Base-by-base conservation (phyloP, 2,113 vertebrate species). In the Rhinichthys klamathensis region DNA sequence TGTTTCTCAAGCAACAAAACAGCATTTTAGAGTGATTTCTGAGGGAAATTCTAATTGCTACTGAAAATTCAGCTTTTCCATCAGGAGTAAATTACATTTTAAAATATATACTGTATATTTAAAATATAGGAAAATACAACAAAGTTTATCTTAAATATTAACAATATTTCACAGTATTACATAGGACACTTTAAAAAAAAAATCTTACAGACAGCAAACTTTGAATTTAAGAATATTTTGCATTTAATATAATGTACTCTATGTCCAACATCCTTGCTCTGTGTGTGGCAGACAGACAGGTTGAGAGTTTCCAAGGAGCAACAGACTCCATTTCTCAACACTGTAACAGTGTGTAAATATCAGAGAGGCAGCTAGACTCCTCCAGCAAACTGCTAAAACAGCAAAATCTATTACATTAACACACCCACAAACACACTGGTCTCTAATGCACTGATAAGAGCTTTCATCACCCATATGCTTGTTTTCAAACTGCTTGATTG, bases 301-400 rank as follows among this genome's bases (percentile, higher is more conserved):
- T 25, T 73, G 41, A 74, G 69, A 41, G 21, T 60, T 72, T 25
- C 44, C 76, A 54, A 83, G 51, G 63, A 83, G 12, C 63, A 76
- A 51, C 70, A 84, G 54, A 60, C n/a, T 63, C 44, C 58, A 63
- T 85, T 25, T 79, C 46, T 85, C 46, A 78, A 56, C 41, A 69
- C 63, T 38, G 27, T 78, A 87, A 74, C 78, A 41, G 75, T 80
- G 38, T 80, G 54, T 74, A 80, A 54, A 46, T 63, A 79, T 76
- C 80, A 72, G 54, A 72, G 23, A 60, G 30, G 67, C 58, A 79
- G n/a, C n/a, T 30, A 58, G 15, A 76, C 51, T 46, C 41, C n/a
- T 63, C 8, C 30, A 54, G 54, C 54, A 32, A 80, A 78, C 41
- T 44, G 75, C 91, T 93, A 91, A 92, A 94, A 91, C 90, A 90